phyloP scores from a whole-genome alignment of 1,140 invertebrate genomes.

The Drosophila albomicans region DNA sequence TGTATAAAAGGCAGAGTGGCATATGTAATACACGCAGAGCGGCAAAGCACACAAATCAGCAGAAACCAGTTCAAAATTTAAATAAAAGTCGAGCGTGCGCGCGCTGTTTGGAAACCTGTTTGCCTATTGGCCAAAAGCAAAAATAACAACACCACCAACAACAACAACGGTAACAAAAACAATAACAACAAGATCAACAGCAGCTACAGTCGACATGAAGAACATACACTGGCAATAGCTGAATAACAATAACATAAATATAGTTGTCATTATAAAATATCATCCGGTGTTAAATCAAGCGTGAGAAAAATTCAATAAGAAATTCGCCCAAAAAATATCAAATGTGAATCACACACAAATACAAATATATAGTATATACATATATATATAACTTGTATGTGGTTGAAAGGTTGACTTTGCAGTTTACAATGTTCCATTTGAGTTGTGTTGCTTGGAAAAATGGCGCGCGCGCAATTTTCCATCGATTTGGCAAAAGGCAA shows the following conservation, averaged over 20 bases:
- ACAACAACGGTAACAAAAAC: conserved; percentile 14
- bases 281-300: conserved; percentile 78
- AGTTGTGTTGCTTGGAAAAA: conserved; percentile 2
- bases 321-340: conserved; percentile 27
- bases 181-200: conserved; percentile 39
- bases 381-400: neutral
- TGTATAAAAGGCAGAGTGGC: neutral
- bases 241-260: conserved; percentile 76
- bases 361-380: neutral
- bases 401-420: neutral
- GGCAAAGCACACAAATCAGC: conserved; percentile 72
- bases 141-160: conserved; percentile 30
- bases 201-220: conserved; percentile 27
- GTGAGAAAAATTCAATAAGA: conserved; percentile 71
- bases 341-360: conserved; percentile 14
- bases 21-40: conserved; percentile 64
- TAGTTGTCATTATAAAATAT: conserved; percentile 81
- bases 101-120: conserved; percentile 73
- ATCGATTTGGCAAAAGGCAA: conserved; percentile 42
- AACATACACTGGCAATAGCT: conserved; percentile 45
- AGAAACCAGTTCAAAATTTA: conserved; percentile 83
- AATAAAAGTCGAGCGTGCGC: conserved; percentile 80
- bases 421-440: conserved; percentile 6
- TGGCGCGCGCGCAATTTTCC: conserved; percentile 45
- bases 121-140: conserved; percentile 66